phyloP scores from a whole-genome alignment of 2,113 vertebrate genomes.

The Xiphophorus maculatus region DNA sequence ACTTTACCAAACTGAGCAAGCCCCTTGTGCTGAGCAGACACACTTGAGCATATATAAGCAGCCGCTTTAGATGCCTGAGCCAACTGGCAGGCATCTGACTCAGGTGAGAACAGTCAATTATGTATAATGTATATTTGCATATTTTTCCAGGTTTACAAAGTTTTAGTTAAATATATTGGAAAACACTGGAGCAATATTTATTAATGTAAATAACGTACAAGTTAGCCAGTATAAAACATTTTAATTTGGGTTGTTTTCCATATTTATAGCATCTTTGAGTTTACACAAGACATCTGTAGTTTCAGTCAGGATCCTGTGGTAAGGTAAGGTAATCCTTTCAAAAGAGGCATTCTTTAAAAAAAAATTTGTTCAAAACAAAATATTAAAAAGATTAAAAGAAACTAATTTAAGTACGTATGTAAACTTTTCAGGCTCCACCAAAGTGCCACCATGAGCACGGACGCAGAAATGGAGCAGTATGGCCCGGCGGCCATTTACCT shows the following conservation, averaged over 20 bases:
- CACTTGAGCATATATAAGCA: conserved; percentile 21
- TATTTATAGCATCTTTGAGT: conserved; percentile 12
- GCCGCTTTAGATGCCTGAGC: neutral
- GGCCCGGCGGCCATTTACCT: conserved; percentile 32
- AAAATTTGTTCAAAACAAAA: neutral
- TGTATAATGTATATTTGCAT: neutral
- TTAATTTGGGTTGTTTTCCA: neutral
- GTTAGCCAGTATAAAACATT: neutral
- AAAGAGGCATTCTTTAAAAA: neutral
- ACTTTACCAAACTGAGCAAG: conserved; percentile 18
- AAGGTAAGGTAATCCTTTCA: conserved; percentile 1
- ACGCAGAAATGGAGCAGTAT: conserved; percentile 41
- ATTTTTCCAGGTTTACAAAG: neutral
- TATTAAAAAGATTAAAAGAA: neutral
- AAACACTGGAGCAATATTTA: neutral
- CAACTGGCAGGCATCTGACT: conserved; percentile 22
- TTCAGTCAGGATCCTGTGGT: neutral
- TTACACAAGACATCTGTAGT: neutral
- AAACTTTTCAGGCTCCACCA: conserved; percentile 8
- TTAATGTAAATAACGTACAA: neutral
- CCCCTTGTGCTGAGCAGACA: conserved; percentile 13
- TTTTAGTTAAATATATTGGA: neutral
- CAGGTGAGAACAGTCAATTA: conserved; percentile 20
- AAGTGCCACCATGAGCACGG: conserved; percentile 46
- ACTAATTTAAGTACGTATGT: neutral